phyloP scores from a whole-genome alignment of 1,140 invertebrate species.

The Alviniconcha marisindica region DNA sequence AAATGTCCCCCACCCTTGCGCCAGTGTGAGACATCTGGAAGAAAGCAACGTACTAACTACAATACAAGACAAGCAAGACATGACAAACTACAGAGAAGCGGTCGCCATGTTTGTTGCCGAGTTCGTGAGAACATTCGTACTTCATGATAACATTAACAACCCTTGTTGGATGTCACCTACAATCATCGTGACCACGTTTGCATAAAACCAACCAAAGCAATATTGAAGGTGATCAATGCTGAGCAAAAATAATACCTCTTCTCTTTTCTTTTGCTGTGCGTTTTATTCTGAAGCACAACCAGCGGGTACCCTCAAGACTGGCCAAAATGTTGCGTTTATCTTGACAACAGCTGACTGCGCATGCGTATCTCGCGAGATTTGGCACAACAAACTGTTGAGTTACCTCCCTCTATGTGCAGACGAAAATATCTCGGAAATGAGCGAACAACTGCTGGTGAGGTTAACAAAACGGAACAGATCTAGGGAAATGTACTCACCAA shows the following conservation, averaged over 20 bases:
- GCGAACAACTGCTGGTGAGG: no score
- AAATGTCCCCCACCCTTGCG: no score
- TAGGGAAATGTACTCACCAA: no score
- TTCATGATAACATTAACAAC: no score
- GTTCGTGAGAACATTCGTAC: background rate
- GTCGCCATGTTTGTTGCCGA: background rate
- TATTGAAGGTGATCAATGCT: background rate
- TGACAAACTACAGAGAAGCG: background rate
- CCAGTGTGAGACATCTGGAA: no score
- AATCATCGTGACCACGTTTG: background rate
- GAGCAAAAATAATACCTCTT: background rate
- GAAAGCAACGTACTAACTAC: no score
- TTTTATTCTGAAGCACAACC: background rate
- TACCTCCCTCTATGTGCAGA: no score
- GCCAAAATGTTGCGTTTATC: slow-evolving; percentile 26
- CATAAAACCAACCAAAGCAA: background rate
- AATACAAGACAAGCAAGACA: no score
- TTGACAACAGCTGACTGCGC: slow-evolving; percentile 44
- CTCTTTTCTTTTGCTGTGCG: background rate
- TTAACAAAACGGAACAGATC: no score
- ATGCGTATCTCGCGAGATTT: slow-evolving; percentile 38
- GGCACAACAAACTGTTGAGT: no score
- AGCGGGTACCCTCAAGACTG: background rate
- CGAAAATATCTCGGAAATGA: no score
- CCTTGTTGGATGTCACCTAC: background rate